Base-by-base conservation (phyloP, 2,113 vertebrate genomes). In the Apteryx mantelli region DNA sequence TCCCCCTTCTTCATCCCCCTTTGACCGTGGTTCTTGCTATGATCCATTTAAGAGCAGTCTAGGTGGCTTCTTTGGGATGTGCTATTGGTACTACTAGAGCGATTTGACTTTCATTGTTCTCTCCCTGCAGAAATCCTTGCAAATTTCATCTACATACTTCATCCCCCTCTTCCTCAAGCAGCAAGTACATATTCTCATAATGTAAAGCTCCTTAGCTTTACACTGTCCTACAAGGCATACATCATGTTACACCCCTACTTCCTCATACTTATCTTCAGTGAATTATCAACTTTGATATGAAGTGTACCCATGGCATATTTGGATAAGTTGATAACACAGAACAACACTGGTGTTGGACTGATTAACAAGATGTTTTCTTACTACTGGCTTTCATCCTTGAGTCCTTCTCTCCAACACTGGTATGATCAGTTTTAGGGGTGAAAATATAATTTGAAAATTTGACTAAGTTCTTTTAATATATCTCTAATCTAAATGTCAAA, bases 11-110 rank as follows among this genome's bases (percentile, higher is more conserved):
- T 42, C 44, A 20, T 52, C 22, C 5, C 5, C 7, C 68, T 75
- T 77, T 52, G 6, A 4, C 6, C 38, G 20, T 16, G 22, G 58
- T 40, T 87, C 12, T 58, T 81, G 9, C 63, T 64, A 48, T 81
- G 19, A 32, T 68, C 6, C 3, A 28, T 58, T 80, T 48, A 66
- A 68, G 12, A 69, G 15, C 34, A 55, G 10, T 3, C 1, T 64
- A 73, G 26, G 21, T 32, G 5, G 25, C 8, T 73, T 55, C 11
- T 52, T 15, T 53, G 36, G 30, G 21, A 32, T n/a, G 14, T 77
- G 10, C 21, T 19, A 6, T 9, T 34, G 10, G 4, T 56, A 15
- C 6, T n/a, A 7, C 13, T 36, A 20, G 2, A 14, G 5, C 1
- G 20, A 66, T 64, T 73, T n/a, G 20, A 34, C 6, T 71, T 64